Conservation (phyloP, 1,140 invertebrate genomes). For the Penaeus indicus region DNA sequence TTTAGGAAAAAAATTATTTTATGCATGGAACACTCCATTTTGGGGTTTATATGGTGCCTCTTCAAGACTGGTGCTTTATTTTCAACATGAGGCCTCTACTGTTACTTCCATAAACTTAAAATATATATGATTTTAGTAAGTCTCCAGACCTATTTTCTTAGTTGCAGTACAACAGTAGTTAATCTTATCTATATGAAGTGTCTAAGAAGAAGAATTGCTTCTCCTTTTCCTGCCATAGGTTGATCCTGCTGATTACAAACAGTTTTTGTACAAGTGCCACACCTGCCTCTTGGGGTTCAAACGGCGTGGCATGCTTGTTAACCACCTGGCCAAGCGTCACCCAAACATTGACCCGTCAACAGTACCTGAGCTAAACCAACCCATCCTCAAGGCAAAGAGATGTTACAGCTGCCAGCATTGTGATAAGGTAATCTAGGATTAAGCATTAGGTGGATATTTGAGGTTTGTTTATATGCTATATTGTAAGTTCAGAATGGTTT, state of each 20-base stretch:
- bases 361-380: slow-evolving; percentile 86
- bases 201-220: no score
- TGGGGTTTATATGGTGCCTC: no score
- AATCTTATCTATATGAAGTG: no score
- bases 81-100: no score
- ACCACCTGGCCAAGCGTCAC: slow-evolving; percentile 88
- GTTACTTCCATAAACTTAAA: no score
- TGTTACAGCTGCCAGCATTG: slow-evolving; percentile 91
- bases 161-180: no score
- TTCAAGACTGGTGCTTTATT: no score
- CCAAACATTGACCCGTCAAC: slow-evolving; percentile 80
- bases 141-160: no score
- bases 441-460: background rate
- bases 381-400: slow-evolving; percentile 83
- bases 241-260: slow-evolving; percentile 81
- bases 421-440: slow-evolving; percentile 76
- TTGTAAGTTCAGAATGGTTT: slow-evolving; percentile 11
- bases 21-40: no score
- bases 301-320: slow-evolving; percentile 85
- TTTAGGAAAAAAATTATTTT: no score
- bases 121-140: no score
- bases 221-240: slow-evolving; percentile 69
- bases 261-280: slow-evolving; percentile 87
- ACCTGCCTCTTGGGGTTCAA: slow-evolving; percentile 86
- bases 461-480: background rate